Conservation (phyloP, 1,140 invertebrate genomes). For the Homarus americanus region DNA sequence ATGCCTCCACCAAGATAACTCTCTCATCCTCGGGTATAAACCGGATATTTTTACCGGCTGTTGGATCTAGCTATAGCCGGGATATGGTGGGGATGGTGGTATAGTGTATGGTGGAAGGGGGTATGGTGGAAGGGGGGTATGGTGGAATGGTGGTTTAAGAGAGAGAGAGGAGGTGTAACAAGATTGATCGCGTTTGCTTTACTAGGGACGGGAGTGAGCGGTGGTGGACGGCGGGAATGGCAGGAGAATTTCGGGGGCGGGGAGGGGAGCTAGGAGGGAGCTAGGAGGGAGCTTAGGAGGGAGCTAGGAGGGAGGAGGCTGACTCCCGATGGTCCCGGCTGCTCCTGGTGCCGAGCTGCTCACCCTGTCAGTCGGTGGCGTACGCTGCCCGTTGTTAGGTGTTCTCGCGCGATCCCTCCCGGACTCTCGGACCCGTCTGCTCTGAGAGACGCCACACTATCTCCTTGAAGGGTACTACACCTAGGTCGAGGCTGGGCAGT, state of each 20-base stretch:
- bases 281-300: neutral
- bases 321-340: constrained; percentile 53
- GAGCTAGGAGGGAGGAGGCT: constrained; percentile 41
- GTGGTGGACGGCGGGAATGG: neutral
- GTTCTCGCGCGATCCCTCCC: neutral
- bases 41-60: neutral
- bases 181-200: constrained; percentile 7
- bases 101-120: neutral
- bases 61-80: neutral
- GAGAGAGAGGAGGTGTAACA: too few species aligned
- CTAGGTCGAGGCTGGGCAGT: neutral
- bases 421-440: neutral
- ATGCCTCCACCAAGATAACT: neutral
- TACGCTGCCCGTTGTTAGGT: constrained; percentile 60
- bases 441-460: constrained; percentile 4
- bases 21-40: neutral
- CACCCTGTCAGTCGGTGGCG: constrained; percentile 48
- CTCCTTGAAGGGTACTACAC: constrained; percentile 22
- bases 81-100: neutral
- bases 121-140: neutral
- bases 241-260: constrained; percentile 31
- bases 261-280: neutral
- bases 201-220: constrained; percentile 5
- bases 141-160: too few species aligned
- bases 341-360: constrained; percentile 32